Percentiles rank a stretch among this genome's conserved stretches.
Evolutionary conservation across 2,888 invertebrate genomes (phyloP).

Genomic region (Conus canariensis): DNA sequence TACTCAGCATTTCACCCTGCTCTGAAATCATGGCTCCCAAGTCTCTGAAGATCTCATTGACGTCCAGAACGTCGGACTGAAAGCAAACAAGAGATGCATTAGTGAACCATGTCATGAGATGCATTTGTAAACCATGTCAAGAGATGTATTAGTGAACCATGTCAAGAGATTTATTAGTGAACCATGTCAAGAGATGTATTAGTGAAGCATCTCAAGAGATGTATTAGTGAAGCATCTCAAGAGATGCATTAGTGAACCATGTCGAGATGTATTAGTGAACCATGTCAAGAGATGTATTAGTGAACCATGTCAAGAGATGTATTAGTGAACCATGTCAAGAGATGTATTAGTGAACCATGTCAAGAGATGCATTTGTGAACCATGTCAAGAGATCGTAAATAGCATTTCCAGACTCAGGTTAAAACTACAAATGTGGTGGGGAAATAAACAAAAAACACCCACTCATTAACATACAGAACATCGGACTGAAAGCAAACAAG

Average conservation of each 20-base stretch:
- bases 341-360: slow-evolving; percentile 71
- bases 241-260: slow-evolving; percentile 84
- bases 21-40: slow-evolving; percentile 94
- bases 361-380: background rate
- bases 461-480: slow-evolving; percentile 80
- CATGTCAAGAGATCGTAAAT: no score
- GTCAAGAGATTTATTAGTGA: slow-evolving; percentile 47
- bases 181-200: no score
- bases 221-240: background rate
- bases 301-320: no score
- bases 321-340: no score
- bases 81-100: slow-evolving; percentile 41
- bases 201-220: slow-evolving; percentile 80
- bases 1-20: slow-evolving; percentile 91
- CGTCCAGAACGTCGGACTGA: slow-evolving; percentile 91
- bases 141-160: background rate
- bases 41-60: slow-evolving; percentile 98
- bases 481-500: slow-evolving; percentile 83
- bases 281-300: background rate
- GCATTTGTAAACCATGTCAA: slow-evolving; percentile 71
- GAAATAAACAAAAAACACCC: no score
- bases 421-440: no score
- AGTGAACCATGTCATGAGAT: no score
- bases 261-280: slow-evolving; percentile 75
- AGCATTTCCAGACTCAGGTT: no score